phyloP scores from a whole-genome alignment of 1,140 invertebrate species.

The Delia radicum region DNA sequence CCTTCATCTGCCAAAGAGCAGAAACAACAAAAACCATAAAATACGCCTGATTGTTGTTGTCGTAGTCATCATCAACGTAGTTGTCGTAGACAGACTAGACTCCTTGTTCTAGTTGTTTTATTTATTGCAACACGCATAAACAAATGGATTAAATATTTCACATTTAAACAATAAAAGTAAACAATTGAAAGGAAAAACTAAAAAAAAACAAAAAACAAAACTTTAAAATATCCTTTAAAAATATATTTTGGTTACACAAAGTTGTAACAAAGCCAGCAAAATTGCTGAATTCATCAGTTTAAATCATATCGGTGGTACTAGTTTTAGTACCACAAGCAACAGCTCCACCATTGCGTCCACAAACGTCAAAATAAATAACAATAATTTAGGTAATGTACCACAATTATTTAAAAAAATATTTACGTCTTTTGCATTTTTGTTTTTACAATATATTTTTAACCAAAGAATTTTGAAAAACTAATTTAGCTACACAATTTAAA shows the following conservation, averaged over 20 bases:
- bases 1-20: no score
- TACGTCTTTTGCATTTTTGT: no score
- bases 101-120: not conserved
- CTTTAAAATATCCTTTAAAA: not conserved
- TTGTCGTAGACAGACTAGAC: not conserved
- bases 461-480: no score
- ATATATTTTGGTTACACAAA: no score
- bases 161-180: not conserved
- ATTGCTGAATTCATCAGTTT: conserved; percentile 14
- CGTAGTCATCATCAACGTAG: not conserved
- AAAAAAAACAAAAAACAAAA: not conserved
- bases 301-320: conserved; percentile 14
- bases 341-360: not conserved
- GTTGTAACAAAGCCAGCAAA: conserved; percentile 1
- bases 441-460: no score
- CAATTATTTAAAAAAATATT: not conserved
- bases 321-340: conserved; percentile 1
- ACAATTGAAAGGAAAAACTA: not conserved
- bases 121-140: not conserved
- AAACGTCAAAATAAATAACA: conserved; percentile 19
- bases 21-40: no score
- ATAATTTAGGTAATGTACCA: not conserved
- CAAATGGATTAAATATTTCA: not conserved
- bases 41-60: not conserved
- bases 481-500: no score